Base-by-base conservation (phyloP, 2,797 vertebrate species). In the Anabas testudineus region DNA sequence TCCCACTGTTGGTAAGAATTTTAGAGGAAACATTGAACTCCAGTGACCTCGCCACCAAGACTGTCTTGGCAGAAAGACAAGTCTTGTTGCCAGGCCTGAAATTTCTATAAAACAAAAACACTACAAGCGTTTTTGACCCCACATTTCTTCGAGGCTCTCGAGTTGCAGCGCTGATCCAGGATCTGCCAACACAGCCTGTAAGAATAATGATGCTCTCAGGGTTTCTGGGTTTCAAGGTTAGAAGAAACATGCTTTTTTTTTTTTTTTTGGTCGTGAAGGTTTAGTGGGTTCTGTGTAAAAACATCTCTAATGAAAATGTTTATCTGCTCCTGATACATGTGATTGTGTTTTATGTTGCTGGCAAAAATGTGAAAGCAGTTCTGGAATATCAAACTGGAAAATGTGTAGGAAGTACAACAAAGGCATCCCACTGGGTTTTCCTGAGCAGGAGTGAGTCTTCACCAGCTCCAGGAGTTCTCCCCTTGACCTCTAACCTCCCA, bases 1-100 rank as follows among this genome's bases (percentile, higher is more conserved):
- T 48, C 51, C 61, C 69, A 32, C 56, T 37, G 57, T 76, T 68
- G 71, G 65, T 71, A 63, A 84, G 75, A 86, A 78, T 79, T 73
- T 71, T 74, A 89, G 89, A 90, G 90, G 86, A 89, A 92, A 85
- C 86, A 86, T 82, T 89, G 88, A 87, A 85, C 80, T 87, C 76
- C 76, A 61, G 45, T 76, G 81, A 84, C 76, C 82, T 78, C 43
- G 63, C 59, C 26, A 21, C 67, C 34, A 30, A 59, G 74, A 79
- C 78, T 30, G 55, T 78, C 63, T 72, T 64, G 60, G 52, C 64
- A 58, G 65, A 58, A 65, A 71, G 75, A 80, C 41, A 12, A 48
- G 74, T 85, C 46, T 69, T 76, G 78, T 63, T 57, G 70, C 79
- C 62, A 70, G 76, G 78, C 65, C 59, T 56, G 64, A 85, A 63